These are phyloP conservation scores for Nettapus auritus DNA, from an alignment of 2,113 vertebrate species.

Conservation along the genomic window DNA sequence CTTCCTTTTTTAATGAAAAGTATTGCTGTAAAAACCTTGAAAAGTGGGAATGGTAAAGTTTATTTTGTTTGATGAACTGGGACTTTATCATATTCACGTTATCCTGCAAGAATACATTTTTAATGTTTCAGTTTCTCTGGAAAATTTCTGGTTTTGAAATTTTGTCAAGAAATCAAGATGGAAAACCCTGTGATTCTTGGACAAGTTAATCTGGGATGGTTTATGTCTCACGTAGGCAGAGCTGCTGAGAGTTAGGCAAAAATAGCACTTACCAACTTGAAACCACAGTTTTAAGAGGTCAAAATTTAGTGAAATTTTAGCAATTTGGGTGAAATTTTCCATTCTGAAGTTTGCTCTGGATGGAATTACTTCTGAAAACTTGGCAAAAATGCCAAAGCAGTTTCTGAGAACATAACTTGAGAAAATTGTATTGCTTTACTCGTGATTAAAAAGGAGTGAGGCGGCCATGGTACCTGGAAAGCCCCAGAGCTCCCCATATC, in stretches of 20 bases:
- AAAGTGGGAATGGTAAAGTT: background rate
- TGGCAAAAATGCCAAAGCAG: background rate
- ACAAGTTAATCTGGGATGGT: background rate
- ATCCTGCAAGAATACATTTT: background rate
- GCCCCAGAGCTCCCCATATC: background rate
- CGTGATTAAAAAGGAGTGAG: accelerated
- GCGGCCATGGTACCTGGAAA: background rate
- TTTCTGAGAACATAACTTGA: background rate
- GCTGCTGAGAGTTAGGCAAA: background rate
- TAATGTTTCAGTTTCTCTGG: background rate
- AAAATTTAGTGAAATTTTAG: background rate
- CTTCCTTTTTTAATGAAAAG: background rate
- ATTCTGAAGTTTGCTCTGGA: background rate
- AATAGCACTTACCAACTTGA: background rate
- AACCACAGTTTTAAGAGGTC: background rate
- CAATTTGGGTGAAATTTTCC: background rate
- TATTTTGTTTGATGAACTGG: background rate
- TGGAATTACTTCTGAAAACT: background rate
- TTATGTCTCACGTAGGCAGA: background rate
- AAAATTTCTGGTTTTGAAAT: background rate
- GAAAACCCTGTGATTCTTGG: background rate
- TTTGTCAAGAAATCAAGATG: background rate
- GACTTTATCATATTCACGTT: background rate
- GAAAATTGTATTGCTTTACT: background rate
- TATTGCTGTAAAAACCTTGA: background rate